A percentile compares a stretch with the other conserved stretches of the same genome.
phyloP scores from a whole-genome alignment of 2,888 invertebrate genomes.

The Volucella bombylans region DNA sequence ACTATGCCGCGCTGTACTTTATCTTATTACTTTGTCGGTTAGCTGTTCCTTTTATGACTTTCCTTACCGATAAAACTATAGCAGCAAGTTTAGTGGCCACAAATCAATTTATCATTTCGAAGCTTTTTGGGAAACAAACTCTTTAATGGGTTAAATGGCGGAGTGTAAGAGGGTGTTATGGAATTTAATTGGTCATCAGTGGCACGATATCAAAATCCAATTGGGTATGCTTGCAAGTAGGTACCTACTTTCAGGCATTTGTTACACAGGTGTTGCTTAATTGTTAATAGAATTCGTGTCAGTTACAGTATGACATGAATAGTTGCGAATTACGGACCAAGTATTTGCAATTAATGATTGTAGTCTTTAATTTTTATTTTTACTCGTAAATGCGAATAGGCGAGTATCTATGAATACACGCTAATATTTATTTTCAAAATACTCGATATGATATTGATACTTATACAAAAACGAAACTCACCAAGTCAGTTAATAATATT shows the following conservation, averaged over 20 bases:
- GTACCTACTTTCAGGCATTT: constrained; percentile 24
- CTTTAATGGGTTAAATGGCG: constrained; percentile 33
- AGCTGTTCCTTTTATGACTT: constrained; percentile 22
- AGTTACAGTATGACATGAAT: constrained; percentile 9
- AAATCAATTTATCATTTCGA: constrained; percentile 68
- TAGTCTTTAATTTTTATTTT: too few relatives aligned
- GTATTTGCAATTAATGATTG: too few relatives aligned
- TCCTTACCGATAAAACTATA: constrained; percentile 13
- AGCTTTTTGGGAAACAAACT: constrained; percentile 58
- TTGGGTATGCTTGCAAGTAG: constrained; percentile 20
- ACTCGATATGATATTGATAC: too few relatives aligned
- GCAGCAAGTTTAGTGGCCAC: constrained; percentile 38
- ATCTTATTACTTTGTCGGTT: constrained; percentile 5
- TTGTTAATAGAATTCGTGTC: constrained; percentile 55
- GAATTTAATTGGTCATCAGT: constrained; percentile 46
- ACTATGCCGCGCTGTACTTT: background rate
- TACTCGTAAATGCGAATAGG: too few relatives aligned
- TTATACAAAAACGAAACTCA: too few relatives aligned
- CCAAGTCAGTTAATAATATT: too few relatives aligned
- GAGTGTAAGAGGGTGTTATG: background rate
- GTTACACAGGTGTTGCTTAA: constrained; percentile 64
- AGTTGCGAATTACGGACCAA: too few relatives aligned
- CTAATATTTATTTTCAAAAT: too few relatives aligned
- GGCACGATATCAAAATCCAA: constrained; percentile 60
- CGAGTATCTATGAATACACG: too few relatives aligned